Conservation (phyloP, 2,888 invertebrate genomes). For the Crossocerus cetratus region DNA sequence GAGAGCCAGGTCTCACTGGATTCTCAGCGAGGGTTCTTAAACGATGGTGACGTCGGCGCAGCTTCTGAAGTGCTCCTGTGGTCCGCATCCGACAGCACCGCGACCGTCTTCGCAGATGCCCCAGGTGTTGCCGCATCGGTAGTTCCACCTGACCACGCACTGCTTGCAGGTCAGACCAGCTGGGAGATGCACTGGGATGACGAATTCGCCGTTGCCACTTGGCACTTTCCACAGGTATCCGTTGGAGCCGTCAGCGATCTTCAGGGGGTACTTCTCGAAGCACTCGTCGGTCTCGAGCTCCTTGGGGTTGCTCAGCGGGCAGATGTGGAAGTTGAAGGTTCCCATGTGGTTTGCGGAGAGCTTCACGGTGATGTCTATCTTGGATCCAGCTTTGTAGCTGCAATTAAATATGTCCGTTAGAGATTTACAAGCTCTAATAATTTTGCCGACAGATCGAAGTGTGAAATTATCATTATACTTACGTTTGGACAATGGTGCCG, state of each 20-base stretch:
- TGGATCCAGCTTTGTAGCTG: conserved; percentile 68
- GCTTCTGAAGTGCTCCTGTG: conserved; percentile 78
- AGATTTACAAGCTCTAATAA: too few species aligned
- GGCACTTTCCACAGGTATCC: neutral
- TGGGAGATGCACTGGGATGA: conserved; percentile 74
- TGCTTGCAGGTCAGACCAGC: conserved; percentile 77
- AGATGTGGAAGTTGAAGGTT: conserved; percentile 78
- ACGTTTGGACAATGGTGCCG: conserved; percentile 78
- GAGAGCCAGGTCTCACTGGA: too few species aligned
- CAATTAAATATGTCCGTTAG: too few species aligned
- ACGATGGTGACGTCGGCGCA: conserved; percentile 76
- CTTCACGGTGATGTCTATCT: conserved; percentile 68
- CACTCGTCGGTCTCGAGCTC: conserved; percentile 79
- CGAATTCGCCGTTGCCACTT: conserved; percentile 29
- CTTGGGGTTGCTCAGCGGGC: conserved; percentile 75
- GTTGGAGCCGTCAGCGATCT: conserved; percentile 67
- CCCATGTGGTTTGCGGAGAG: conserved; percentile 78
- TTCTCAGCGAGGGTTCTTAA: neutral
- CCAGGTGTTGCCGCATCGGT: conserved; percentile 79
- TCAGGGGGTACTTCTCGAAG: conserved; percentile 75
- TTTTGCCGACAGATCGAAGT: neutral
- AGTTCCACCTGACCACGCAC: conserved; percentile 80
- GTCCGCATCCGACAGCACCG: conserved; percentile 77
- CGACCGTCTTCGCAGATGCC: conserved; percentile 76
- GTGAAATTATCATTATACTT: conserved; percentile 31